Evolutionary conservation across 2,113 vertebrate genomes (phyloP).

Genomic region (Podilymbus podiceps): DNA sequence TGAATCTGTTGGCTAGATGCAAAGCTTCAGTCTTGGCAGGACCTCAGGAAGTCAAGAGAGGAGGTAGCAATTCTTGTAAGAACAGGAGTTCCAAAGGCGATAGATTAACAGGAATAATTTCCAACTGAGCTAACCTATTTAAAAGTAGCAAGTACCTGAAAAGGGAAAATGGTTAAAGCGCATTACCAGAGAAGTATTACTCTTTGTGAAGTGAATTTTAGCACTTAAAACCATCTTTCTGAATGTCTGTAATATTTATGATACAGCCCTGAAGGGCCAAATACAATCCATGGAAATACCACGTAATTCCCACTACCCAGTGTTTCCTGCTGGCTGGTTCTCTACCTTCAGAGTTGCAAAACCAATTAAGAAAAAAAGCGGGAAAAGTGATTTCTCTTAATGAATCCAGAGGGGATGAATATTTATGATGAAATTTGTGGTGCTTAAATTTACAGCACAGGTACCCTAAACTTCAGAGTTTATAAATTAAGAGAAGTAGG

Average conservation of each 20-base stretch:
- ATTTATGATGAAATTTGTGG: background rate
- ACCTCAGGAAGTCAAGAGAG: constrained; percentile 49
- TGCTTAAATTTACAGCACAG: background rate
- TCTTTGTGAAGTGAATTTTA: constrained; percentile 41
- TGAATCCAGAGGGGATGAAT: background rate
- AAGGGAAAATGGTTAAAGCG: constrained; percentile 6
- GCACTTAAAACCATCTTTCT: constrained; percentile 21
- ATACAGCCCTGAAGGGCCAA: background rate
- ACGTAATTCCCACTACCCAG: background rate
- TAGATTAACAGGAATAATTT: constrained; percentile 2
- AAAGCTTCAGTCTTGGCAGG: constrained; percentile 41
- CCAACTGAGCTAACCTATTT: constrained; percentile 3
- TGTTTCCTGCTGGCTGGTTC: background rate
- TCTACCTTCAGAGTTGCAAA: background rate
- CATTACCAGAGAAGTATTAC: constrained; percentile 38
- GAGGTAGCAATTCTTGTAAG: constrained; percentile 54
- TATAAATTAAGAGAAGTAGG: background rate
- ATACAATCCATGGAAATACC: background rate
- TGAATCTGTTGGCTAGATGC: constrained; percentile 62
- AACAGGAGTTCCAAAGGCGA: background rate
- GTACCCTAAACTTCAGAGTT: background rate
- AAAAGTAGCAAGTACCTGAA: background rate
- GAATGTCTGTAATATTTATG: constrained; percentile 2
- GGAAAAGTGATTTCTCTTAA: background rate
- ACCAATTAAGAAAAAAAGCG: background rate